Base-by-base conservation (phyloP, 1,140 invertebrate species). In the Araneus ventricosus region DNA sequence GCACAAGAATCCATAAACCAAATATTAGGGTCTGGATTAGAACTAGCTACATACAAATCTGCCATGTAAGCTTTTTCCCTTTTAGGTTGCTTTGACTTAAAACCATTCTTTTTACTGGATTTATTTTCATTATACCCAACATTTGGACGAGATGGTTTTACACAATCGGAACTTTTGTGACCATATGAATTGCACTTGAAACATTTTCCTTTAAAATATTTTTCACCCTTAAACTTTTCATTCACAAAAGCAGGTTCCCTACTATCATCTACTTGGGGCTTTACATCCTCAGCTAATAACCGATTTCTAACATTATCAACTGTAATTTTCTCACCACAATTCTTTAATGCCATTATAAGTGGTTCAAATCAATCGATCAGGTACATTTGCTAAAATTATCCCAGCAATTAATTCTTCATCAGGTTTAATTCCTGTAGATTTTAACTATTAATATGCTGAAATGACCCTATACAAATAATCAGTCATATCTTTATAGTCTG, bases 401-500 rank as follows among this genome's bases (percentile, higher is more conserved):
- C 85, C 85, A 63, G 57, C 57, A 63, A 88, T n/a, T 27, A 63
- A 39, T 22, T 88, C 57, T 10, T 88, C 57, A 88, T 88, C 85
- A 17, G 52, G 57, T 34, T 59, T 59, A 24, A 34, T 63, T 0
- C 85, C 85, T 59, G 59, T 88, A n/a, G 24, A 27, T 88, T 88
- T 88, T 34, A 88, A 10, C 34, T 88, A 57, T n/a, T 88, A 57
- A 39, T 88, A 88, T 61, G 85, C 85, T 61, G 85, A 88, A 88
- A 63, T 63, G 0, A 63, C 34, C 34, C 34, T 63, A 37, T 88
- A 57, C n/a, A 63, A 59, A 63, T 88, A 88, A 17, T 88, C 87
- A 88, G 30, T 7, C 87, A 70, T 70, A 88, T 67, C 37, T 37
- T 70, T 88, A 67, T n/a, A n/a, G n/a, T n/a, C n/a, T n/a, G n/a